These are phyloP conservation scores for Tyto alba DNA, from an alignment of 2,113 vertebrate species.

Conservation along the genomic window DNA sequence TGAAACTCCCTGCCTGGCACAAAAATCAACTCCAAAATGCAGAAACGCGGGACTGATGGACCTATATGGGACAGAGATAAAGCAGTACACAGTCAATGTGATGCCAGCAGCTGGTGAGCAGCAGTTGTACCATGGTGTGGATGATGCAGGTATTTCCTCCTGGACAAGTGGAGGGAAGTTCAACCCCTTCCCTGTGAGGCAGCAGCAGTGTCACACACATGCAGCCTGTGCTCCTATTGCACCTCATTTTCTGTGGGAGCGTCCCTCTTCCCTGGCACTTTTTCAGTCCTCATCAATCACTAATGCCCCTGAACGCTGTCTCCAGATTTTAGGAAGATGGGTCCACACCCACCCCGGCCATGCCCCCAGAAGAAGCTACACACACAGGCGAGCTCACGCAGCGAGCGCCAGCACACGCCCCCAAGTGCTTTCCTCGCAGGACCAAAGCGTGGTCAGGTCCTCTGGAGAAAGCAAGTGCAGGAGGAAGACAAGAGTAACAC, in stretches of 20 bases:
- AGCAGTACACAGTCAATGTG: rapidly evolving
- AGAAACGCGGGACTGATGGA: neutral
- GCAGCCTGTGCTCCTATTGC: neutral
- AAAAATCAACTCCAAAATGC: neutral
- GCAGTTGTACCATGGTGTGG: neutral
- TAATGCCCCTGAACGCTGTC: neutral
- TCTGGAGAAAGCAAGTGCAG: neutral
- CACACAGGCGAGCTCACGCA: neutral
- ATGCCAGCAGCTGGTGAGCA: neutral
- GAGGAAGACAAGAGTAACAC: neutral
- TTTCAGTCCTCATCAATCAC: conserved; percentile 21
- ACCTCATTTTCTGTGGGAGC: neutral
- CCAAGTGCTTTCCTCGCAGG: neutral
- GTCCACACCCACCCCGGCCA: neutral
- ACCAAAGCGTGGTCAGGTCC: neutral
- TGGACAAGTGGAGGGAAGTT: neutral
- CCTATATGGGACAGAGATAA: neutral
- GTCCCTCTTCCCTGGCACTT: neutral
- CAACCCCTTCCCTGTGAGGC: neutral
- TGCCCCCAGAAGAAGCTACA: neutral
- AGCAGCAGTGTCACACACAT: neutral
- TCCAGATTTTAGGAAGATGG: neutral
- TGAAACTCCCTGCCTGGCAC: neutral
- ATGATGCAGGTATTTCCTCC: neutral
- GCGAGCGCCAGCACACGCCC: rapidly evolving